Conservation (phyloP, 2,797 vertebrate genomes). For the Anas bahamensis region DNA sequence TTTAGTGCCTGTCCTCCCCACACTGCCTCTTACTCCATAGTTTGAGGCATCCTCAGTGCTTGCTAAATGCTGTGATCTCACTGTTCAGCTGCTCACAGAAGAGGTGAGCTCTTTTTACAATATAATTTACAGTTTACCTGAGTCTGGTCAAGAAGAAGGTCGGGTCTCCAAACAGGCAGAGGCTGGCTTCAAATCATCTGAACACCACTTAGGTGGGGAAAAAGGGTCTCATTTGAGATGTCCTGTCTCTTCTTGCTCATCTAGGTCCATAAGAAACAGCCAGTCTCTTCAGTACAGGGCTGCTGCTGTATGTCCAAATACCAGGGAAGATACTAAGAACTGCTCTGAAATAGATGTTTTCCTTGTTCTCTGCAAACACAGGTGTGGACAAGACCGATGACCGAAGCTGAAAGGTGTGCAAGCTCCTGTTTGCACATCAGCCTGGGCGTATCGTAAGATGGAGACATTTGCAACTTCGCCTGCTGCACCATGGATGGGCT, state of each 20-base stretch:
- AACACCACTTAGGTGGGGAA: not conserved
- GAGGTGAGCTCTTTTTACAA: not conserved
- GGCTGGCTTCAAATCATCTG: not conserved
- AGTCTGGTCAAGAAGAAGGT: not conserved
- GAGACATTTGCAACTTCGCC: accelerated
- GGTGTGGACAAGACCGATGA: not conserved
- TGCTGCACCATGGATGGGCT: not conserved
- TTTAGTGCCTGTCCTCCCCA: not conserved
- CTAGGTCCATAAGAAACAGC: not conserved
- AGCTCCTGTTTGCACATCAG: not conserved
- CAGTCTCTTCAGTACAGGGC: not conserved
- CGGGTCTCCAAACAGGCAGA: accelerated
- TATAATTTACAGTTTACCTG: not conserved
- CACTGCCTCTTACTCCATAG: not conserved
- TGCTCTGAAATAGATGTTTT: not conserved
- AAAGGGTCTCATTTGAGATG: not conserved
- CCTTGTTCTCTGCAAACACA: not conserved
- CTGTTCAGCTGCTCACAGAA: not conserved
- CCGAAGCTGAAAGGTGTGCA: not conserved
- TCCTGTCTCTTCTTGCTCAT: not conserved
- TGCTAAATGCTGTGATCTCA: not conserved
- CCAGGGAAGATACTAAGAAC: not conserved
- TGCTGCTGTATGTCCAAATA: not conserved
- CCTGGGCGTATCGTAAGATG: accelerated
- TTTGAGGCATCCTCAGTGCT: not conserved